Conservation (phyloP, 1,140 invertebrate genomes). For the Drosophila novamexicana region DNA sequence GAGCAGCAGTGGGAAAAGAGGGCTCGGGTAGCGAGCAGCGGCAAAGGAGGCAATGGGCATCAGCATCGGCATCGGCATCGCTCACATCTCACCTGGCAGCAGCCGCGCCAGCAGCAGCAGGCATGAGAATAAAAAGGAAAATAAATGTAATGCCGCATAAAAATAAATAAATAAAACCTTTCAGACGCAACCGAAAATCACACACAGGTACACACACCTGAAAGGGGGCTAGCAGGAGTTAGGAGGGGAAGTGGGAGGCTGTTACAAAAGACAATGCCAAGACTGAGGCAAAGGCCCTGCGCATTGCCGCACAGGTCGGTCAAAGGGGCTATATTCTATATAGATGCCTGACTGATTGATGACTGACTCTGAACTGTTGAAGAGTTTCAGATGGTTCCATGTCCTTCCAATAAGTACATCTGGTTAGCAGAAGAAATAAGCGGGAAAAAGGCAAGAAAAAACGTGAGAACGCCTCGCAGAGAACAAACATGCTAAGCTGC, state of each 20-base stretch:
- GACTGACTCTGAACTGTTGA: conserved; percentile 23
- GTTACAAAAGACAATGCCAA: conserved; percentile 12
- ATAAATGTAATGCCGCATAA: conserved; percentile 71
- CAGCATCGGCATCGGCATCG: conserved; percentile 37
- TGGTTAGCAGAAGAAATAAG: background rate
- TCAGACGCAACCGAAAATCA: conserved; percentile 44
- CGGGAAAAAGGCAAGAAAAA: conserved; percentile 3
- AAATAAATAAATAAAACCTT: conserved; percentile 69
- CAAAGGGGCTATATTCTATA: conserved; percentile 12
- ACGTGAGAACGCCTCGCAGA: conserved; percentile 5
- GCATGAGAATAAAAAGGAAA: conserved; percentile 69
- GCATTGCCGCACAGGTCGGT: background rate
- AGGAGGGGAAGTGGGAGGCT: background rate
- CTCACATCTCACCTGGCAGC: conserved; percentile 57
- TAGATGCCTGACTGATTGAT: conserved; percentile 47
- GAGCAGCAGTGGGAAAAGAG: conserved; percentile 6
- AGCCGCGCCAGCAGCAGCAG: conserved; percentile 7
- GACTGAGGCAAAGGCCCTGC: conserved; percentile 4
- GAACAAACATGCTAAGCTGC: background rate
- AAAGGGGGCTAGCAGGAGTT: background rate
- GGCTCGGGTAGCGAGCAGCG: background rate
- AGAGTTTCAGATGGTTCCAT: background rate
- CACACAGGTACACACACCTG: conserved; percentile 2
- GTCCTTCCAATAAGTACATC: conserved; percentile 6
- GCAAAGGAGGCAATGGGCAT: conserved; percentile 5